Percentiles rank a stretch among this genome's conserved stretches.
These are phyloP conservation scores for Planococcus citri DNA, from an alignment of 1,140 invertebrate genomes.

Conservation along the genomic window DNA sequence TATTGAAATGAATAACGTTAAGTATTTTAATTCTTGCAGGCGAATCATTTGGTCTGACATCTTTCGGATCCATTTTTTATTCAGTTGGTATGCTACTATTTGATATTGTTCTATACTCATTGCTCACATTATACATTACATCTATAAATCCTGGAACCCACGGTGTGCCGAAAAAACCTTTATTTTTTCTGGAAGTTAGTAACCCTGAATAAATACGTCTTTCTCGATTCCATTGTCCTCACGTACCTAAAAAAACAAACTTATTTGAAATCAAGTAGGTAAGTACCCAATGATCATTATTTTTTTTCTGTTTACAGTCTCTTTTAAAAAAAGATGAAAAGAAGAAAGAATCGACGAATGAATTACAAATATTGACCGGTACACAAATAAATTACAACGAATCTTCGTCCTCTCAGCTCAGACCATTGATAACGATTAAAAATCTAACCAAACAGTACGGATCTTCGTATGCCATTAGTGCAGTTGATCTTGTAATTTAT, in stretches of 20 bases:
- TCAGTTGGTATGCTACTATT: constrained; percentile 21
- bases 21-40: no score
- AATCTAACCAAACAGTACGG: background rate
- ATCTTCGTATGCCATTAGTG: background rate
- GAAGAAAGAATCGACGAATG: background rate
- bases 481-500: background rate
- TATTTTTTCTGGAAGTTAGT: background rate
- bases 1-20: no score
- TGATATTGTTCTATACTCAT: constrained; percentile 14
- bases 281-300: no score
- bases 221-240: no score
- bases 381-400: background rate
- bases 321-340: background rate
- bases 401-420: background rate
- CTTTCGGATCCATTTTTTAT: no score
- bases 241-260: no score
- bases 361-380: no score
- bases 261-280: no score
- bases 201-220: background rate
- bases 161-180: background rate
- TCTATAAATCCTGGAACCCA: background rate
- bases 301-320: no score
- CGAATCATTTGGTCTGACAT: no score
- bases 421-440: background rate
- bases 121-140: background rate